Evolutionary conservation across 2,888 invertebrate genomes (phyloP).

Genomic region (Scaptomyza polygonia): DNA sequence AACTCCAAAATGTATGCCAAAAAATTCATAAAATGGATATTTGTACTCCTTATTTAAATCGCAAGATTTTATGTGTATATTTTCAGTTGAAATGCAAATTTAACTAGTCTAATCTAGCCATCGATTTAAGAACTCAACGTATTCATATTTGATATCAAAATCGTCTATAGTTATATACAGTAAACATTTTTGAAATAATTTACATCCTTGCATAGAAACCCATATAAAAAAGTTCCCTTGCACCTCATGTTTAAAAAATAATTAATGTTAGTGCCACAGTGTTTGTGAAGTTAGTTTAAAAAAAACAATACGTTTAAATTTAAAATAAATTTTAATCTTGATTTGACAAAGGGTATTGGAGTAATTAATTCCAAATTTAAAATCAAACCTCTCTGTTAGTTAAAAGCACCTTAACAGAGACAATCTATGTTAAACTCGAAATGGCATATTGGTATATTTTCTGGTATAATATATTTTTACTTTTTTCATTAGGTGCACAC

Average conservation of each 20-base stretch:
- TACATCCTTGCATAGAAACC: constrained; percentile 31
- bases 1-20: constrained; percentile 62
- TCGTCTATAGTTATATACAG: constrained; percentile 24
- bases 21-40: constrained; percentile 54
- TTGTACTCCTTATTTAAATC: constrained; percentile 37
- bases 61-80: constrained; percentile 55
- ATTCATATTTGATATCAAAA: constrained; percentile 36
- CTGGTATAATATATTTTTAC: constrained; percentile 3
- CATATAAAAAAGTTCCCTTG: constrained; percentile 44
- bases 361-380: background rate
- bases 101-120: constrained; percentile 44
- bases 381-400: background rate
- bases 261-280: constrained; percentile 71
- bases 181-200: constrained; percentile 37
- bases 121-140: constrained; percentile 49
- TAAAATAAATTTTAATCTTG: constrained; percentile 49
- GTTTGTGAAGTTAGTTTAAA: constrained; percentile 70
- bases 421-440: constrained; percentile 7
- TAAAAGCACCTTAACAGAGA: background rate
- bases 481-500: constrained; percentile 37
- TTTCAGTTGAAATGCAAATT: constrained; percentile 54
- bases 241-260: constrained; percentile 58
- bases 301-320: constrained; percentile 52
- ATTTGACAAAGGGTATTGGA: constrained; percentile 34
- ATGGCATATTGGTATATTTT: constrained; percentile 26